Percentiles rank a stretch among this genome's conserved stretches.
These are phyloP conservation scores for Ornithorhynchus anatinus DNA, from an alignment of 2,113 vertebrate genomes.

Conservation along the genomic window DNA sequence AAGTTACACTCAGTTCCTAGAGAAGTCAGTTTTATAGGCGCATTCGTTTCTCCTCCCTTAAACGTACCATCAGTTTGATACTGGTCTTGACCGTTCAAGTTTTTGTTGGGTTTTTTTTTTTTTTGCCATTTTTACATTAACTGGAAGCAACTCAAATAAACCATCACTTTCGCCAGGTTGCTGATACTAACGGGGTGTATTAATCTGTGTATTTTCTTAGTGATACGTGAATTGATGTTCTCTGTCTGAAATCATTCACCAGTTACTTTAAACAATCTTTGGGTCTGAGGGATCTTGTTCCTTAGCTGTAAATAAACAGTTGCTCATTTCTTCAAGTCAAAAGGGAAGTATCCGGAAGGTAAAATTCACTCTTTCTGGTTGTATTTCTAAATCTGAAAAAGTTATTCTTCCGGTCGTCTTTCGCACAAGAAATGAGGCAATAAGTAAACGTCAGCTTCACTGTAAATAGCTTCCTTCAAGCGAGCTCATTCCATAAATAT, in stretches of 20 bases:
- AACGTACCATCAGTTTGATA: background rate
- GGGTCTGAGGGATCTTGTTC: too few relatives aligned
- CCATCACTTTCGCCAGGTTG: background rate
- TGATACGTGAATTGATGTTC: background rate
- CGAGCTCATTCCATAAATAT: slow-evolving; percentile 17
- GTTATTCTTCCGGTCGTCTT: background rate
- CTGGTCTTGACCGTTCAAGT: background rate
- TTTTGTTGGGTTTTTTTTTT: too few relatives aligned
- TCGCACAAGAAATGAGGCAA: slow-evolving; percentile 11
- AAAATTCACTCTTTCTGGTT: background rate
- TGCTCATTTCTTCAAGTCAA: background rate
- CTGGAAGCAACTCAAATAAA: background rate
- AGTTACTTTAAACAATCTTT: background rate
- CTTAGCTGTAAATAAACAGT: background rate
- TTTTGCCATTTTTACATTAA: background rate
- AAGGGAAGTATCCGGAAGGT: rapidly evolving
- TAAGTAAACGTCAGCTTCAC: background rate
- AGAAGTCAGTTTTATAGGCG: background rate
- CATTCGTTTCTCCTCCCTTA: background rate
- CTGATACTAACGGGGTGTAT: background rate
- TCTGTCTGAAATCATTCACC: background rate
- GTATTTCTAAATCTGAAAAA: background rate
- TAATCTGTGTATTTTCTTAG: background rate
- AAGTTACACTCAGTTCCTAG: background rate
- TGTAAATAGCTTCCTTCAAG: slow-evolving; percentile 36